Evolutionary conservation across 2,797 vertebrate species (phyloP), one percentile per base, ranked within the genome.

Genomic region (Bufotes viridis): DNA sequence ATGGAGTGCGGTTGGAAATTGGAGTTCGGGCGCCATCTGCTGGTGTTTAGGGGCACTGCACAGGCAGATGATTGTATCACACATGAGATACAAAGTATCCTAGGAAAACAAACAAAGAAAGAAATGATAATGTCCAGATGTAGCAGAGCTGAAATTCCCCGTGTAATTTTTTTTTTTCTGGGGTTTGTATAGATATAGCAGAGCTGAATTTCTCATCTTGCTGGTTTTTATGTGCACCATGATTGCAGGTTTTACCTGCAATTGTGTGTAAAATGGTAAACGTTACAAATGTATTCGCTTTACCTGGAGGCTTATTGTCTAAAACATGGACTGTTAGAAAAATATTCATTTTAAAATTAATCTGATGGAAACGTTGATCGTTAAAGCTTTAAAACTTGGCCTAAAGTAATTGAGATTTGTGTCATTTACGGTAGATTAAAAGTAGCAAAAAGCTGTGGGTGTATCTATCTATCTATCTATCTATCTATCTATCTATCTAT

Each of bases 11-110:
- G 7, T 42, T 65, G n/a, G 14, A 83, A 83, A 58, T 58, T 84
- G 26, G 81, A 74, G 20, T n/a, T 78, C 70, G 69, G 81, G 17
- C 42, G 24, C 88, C 88, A 87, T 58, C 88, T 89, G 85, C 81
- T 87, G 88, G 85, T 58, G 0, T n/a, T 84, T 14, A 14, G 17
- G 7, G 42, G 81, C 53, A 89, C 57, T 87, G 65, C 81, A 63
- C 26, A 65, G 24, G 51, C 15, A 7, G 34, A 15, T 22, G 4
- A 17, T 49, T 14, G 18, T 61, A 12, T 8, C 7, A 20, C 20
- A 63, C 12, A n/a, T 7, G 49, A 63, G 53, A 13, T 42, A 60
- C 11, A 2, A 63, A 51, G 13, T 65, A 14, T 49, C 13, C 29
- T 20, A 49, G 15, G 15, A 24, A 78, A 75, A 1, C 2, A 72